Evolutionary conservation across 2,797 vertebrate species (phyloP).

Genomic region (Pempheris klunzingeri): DNA sequence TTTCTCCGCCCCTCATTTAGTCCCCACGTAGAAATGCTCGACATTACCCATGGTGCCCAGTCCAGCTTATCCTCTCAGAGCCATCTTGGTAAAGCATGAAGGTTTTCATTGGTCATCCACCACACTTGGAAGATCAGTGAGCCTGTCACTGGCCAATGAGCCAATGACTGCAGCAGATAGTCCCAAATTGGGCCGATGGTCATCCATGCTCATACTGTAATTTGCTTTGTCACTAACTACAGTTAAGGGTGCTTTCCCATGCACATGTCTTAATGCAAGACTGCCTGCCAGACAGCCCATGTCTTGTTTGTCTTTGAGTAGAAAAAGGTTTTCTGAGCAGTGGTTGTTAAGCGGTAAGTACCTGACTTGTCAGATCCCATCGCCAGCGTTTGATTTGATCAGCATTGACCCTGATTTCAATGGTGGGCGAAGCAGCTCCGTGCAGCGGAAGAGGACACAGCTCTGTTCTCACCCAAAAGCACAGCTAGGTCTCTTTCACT

Average conservation of each 20-base stretch:
- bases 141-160: slow-evolving; percentile 55
- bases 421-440: slow-evolving; percentile 58
- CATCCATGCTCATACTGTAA: slow-evolving; percentile 27
- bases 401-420: slow-evolving; percentile 70
- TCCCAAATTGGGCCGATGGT: slow-evolving; percentile 35
- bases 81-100: slow-evolving; percentile 54
- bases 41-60: slow-evolving; percentile 42
- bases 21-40: slow-evolving; percentile 28
- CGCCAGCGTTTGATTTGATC: slow-evolving; percentile 59
- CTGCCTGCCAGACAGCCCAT: slow-evolving; percentile 21
- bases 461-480: slow-evolving; percentile 59
- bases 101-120: slow-evolving; percentile 79
- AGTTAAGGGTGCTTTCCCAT: slow-evolving; percentile 22
- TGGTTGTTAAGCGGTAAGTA: slow-evolving; percentile 56
- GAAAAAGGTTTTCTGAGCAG: slow-evolving; percentile 58
- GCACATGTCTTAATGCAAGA: slow-evolving; percentile 29
- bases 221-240: slow-evolving; percentile 41
- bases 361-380: slow-evolving; percentile 66
- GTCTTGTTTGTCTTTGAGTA: slow-evolving; percentile 56
- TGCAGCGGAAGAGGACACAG: slow-evolving; percentile 54
- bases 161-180: slow-evolving; percentile 24
- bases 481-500: slow-evolving; percentile 58
- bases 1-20: slow-evolving; percentile 16
- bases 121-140: slow-evolving; percentile 54
- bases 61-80: slow-evolving; percentile 66